Evolutionary conservation across 2,113 vertebrate genomes (phyloP).

Genomic region (Amphiprion percula): DNA sequence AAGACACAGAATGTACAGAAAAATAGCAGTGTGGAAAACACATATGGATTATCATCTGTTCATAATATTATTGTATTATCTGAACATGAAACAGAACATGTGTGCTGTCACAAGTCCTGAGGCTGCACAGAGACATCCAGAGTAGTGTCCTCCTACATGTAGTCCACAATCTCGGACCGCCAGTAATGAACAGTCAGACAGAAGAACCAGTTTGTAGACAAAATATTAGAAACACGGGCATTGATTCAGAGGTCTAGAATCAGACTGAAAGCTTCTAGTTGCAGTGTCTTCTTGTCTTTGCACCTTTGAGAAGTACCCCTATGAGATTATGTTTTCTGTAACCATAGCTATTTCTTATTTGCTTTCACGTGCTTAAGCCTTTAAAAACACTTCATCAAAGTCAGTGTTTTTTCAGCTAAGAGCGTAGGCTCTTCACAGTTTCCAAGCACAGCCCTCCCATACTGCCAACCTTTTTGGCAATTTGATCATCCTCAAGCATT

Average conservation of each 20-base stretch:
- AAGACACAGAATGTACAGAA: conserved; percentile 33
- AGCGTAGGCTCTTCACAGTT: conserved; percentile 28
- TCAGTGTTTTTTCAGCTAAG: conserved; percentile 3
- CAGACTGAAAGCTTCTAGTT: not conserved
- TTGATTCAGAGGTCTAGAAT: not conserved
- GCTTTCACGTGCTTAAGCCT: conserved; percentile 3
- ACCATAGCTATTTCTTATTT: not conserved
- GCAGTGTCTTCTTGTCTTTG: conserved; percentile 8
- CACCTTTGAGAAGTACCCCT: not conserved
- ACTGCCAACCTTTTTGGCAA: conserved; percentile 46
- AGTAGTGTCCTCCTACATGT: not conserved
- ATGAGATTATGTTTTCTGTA: not conserved
- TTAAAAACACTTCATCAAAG: conserved; percentile 7
- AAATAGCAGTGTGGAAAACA: conserved; percentile 22
- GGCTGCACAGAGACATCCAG: conserved; percentile 17
- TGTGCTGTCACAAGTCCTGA: conserved; percentile 33
- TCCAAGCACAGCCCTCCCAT: conserved; percentile 34
- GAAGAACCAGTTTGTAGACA: not conserved
- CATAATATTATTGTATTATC: conserved; percentile 31
- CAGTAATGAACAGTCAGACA: not conserved
- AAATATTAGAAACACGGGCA: not conserved
- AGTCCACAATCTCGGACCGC: not conserved
- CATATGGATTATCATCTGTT: conserved; percentile 62
- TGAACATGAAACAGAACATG: conserved; percentile 22
- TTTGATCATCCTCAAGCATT: conserved; percentile 43